Base-by-base conservation (phyloP, 2,797 vertebrate species). In the Etheostoma nigrum region DNA sequence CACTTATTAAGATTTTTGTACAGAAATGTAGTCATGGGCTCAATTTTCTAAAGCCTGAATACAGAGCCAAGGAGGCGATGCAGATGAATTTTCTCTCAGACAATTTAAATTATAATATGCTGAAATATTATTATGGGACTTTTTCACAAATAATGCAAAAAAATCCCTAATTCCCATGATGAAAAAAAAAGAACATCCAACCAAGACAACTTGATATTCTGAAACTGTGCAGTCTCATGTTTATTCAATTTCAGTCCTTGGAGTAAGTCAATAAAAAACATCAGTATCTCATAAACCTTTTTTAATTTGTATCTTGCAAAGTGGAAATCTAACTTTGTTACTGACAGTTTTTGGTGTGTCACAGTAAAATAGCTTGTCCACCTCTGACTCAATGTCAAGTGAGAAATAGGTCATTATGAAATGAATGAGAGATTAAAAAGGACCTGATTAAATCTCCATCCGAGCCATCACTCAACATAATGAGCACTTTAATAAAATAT, bases 401-500 rank as follows among this genome's bases (percentile, higher is more conserved):
- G 85, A 81, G 83, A 90, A 90, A 85, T 84, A 88, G 84, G 88
- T 90, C 85, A 89, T 88, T 82, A 84, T 79, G 75, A 88, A 86
- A 78, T 82, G 76, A 90, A 86, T 76, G 81, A 79, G 81, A 85
- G 86, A 92, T 92, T 91, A 89, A 92, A 90, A 87, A 77, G 74
- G 69, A 79, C 71, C 89, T 90, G 91, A 93, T 93, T 92, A 91
- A 90, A 92, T 83, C 86, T 75, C 79, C 84, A 86, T 81, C 86
- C 1, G 25, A 86, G 84, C 86, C 86, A 89, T 93, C 90, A 86
- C 79, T 94, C 92, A 94, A 79, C 86, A 70, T 92, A 92, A 94
- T 91, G 91, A 94, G 89, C 57, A 66, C 76, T 89, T 91, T 82
- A 89, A 91, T 94, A 86, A 91, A 92, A 91, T 89, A 91, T 93